These are phyloP conservation scores for Sciurus vulgaris DNA, from an alignment of 2,797 vertebrate species.

Conservation along the genomic window DNA sequence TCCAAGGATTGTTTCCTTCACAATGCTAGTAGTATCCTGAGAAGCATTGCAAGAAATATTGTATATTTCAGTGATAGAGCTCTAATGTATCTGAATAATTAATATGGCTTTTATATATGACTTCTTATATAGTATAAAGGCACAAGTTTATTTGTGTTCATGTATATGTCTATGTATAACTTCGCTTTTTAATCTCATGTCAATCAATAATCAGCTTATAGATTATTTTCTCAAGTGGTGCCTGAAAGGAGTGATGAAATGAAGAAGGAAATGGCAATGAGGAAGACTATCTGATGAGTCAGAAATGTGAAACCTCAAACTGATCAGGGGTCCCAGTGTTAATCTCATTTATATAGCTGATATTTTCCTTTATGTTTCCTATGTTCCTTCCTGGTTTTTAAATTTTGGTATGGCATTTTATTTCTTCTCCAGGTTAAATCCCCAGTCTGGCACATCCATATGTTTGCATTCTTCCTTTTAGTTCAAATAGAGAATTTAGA, in stretches of 20 bases:
- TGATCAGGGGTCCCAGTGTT: neutral
- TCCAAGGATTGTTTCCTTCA: neutral
- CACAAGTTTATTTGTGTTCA: neutral
- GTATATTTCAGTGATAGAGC: neutral
- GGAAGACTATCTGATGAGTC: slow-evolving; percentile 23
- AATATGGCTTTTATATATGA: neutral
- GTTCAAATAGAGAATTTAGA: slow-evolving; percentile 60
- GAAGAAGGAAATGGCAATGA: neutral
- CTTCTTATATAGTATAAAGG: neutral
- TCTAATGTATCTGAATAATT: neutral
- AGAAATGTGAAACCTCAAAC: slow-evolving; percentile 50
- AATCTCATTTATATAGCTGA: slow-evolving; percentile 56
- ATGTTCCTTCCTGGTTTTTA: slow-evolving; percentile 21
- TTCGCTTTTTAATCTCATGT: neutral
- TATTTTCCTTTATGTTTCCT: slow-evolving; percentile 21
- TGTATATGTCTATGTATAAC: neutral
- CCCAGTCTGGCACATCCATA: neutral
- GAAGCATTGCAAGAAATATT: neutral
- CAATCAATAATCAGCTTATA: no score
- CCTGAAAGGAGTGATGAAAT: neutral
- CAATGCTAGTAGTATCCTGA: neutral
- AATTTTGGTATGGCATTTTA: slow-evolving; percentile 63
- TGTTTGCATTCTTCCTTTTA: slow-evolving; percentile 73
- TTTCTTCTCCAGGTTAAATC: slow-evolving; percentile 66
- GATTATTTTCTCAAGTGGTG: neutral